A percentile compares a stretch with the other conserved stretches of the same genome.
phyloP scores from a whole-genome alignment of 1,140 invertebrate genomes.

The Charaxes varanes region DNA sequence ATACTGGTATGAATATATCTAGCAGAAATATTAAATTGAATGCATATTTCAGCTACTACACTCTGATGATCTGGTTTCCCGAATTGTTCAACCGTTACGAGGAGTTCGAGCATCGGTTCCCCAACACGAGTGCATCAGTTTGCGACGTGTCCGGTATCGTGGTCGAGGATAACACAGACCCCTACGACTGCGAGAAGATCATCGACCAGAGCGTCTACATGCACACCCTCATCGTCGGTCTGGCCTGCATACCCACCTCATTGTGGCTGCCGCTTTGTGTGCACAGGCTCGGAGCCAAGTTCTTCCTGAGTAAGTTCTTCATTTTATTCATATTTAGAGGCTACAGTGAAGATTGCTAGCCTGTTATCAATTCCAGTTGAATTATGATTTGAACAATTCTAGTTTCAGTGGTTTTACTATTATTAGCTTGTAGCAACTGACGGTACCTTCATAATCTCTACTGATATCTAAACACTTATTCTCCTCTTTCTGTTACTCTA shows the following conservation, averaged over 20 bases:
- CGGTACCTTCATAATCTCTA: too few species aligned
- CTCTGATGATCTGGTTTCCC: slow-evolving; percentile 89
- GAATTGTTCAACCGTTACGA: slow-evolving; percentile 86
- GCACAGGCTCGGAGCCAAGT: slow-evolving; percentile 82
- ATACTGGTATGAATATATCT: neutral
- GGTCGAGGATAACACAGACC: slow-evolving; percentile 51
- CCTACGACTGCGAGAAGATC: slow-evolving; percentile 74
- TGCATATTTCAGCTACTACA: slow-evolving; percentile 80
- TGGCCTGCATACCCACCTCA: slow-evolving; percentile 83
- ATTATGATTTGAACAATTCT: too few species aligned
- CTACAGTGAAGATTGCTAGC: too few species aligned
- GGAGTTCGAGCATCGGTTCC: slow-evolving; percentile 78
- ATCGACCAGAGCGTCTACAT: slow-evolving; percentile 80
- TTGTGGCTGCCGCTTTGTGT: slow-evolving; percentile 83
- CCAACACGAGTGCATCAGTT: slow-evolving; percentile 78
- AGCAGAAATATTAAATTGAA: neutral
- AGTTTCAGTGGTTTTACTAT: too few species aligned
- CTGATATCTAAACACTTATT: too few species aligned
- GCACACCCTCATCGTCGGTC: slow-evolving; percentile 82
- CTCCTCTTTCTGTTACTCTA: too few species aligned
- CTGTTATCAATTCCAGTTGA: too few species aligned
- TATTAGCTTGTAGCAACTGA: too few species aligned
- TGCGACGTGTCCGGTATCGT: slow-evolving; percentile 81
- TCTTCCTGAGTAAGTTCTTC: slow-evolving; percentile 79
- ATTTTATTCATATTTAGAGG: too few species aligned